Evolutionary conservation across 2,888 invertebrate species (phyloP), one percentile per base, ranked within the genome.

Genomic region (Acholoe squamosa): DNA sequence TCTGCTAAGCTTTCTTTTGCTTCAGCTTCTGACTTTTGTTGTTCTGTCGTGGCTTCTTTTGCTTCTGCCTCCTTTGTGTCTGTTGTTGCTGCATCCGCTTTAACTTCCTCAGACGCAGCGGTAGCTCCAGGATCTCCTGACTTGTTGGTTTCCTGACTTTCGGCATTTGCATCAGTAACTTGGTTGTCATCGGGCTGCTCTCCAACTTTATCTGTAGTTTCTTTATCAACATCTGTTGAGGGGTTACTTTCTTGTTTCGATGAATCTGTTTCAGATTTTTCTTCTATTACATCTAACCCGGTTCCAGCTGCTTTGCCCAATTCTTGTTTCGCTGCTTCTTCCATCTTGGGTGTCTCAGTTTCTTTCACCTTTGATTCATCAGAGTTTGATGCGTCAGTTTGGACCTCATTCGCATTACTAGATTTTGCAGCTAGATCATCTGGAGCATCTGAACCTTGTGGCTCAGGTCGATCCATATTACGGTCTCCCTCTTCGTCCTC

Each of bases 361-460:
- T 71, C 25, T n/a, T 28, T 7, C 19, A 28, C 0, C 14, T 14
- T 16, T 71, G 71, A 0, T 25, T 71, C 28, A n/a, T 28, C 25
- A 3, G 43, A 7, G 5, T 43, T 43, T 43, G 43, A 43, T 7
- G 71, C 31, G 14, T 71, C 71, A 28, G 71, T 14, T 67, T 67
- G 67, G 5, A n/a, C 14, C n/a, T 12, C n/a, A n/a, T 67, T 67
- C 7, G 67, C n/a, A n/a, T 12, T 25, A 5, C 31, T 28, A 71
- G 34, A 80, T 80, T 80, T 19, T 43, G 14, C 80, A 10, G 25
- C 76, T n/a, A 67, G 16, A 28, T 71, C 71, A 33, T 80, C 80
- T 7, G 33, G 80, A 7, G 43, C 22, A 33, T 80, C 80, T 16
- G 80, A 80, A 10, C 80, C 80, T 80, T 80, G 80, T 1, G 80